These are phyloP conservation scores for Amitus sp. DNA, from an alignment of 2,888 invertebrate genomes.

Conservation along the genomic window DNA sequence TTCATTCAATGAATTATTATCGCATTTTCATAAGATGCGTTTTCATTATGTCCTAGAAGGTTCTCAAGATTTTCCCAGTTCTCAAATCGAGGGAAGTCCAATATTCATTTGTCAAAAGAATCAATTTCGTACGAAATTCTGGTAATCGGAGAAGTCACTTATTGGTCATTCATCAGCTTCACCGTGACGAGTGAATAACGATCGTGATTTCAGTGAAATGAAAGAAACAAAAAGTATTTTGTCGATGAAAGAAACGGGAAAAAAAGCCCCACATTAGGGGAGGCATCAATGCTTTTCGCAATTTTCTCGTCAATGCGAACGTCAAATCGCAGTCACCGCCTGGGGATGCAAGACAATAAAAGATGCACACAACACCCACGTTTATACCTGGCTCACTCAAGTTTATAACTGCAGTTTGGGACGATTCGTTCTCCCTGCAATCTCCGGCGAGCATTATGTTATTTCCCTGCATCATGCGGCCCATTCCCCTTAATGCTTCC, in stretches of 20 bases:
- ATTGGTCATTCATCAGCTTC: no score
- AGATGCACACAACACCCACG: constrained; percentile 48
- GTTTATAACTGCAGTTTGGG: constrained; percentile 28
- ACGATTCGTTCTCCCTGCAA: constrained; percentile 11
- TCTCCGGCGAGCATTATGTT: constrained; percentile 12
- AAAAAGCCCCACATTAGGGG: neutral
- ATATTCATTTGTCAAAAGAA: no score
- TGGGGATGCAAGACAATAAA: constrained; percentile 52
- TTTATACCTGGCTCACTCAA: constrained; percentile 15
- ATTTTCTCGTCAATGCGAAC: constrained; percentile 56
- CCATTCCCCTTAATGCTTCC: constrained; percentile 6
- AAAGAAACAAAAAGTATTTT: neutral
- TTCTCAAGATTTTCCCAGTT: no score
- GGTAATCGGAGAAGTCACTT: no score
- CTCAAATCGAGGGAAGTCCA: no score
- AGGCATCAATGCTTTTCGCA: constrained; percentile 38
- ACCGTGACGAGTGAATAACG: neutral
- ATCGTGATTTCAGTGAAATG: neutral
- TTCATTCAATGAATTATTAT: no score
- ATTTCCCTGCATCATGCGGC: constrained; percentile 13
- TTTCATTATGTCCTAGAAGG: no score
- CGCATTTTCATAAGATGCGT: no score
- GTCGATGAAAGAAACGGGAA: neutral
- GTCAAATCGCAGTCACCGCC: constrained; percentile 43
- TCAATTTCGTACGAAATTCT: no score